Conservation (phyloP, 2,797 vertebrate genomes). For the Lacerta bilineata region DNA sequence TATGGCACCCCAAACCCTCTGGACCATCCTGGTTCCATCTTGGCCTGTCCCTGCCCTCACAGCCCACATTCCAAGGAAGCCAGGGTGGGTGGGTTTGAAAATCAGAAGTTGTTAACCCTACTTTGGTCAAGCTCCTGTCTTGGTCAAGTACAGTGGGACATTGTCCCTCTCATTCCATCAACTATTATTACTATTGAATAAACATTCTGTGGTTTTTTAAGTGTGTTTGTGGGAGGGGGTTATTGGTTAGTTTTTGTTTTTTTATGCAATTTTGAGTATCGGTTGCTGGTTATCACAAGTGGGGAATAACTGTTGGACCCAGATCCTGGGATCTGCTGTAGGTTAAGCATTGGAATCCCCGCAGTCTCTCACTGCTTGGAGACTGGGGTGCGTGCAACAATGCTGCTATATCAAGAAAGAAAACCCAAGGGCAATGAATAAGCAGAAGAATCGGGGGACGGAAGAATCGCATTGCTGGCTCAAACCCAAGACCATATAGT, state of each 20-base stretch:
- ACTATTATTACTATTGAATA: too few species aligned
- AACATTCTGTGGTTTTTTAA: too few species aligned
- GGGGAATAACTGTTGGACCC: too few species aligned
- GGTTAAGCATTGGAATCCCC: too few species aligned
- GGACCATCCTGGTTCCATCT: background rate
- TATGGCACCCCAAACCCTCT: background rate
- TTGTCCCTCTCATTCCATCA: background rate
- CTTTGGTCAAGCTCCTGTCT: background rate
- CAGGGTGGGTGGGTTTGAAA: background rate
- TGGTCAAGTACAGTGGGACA: background rate
- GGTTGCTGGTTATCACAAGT: too few species aligned
- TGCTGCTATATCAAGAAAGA: slow-evolving; percentile 70
- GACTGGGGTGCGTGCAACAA: background rate
- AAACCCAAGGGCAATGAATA: slow-evolving; percentile 70
- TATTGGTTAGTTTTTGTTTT: too few species aligned
- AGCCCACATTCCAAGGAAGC: too few species aligned
- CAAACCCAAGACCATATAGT: background rate
- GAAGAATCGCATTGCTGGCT: background rate
- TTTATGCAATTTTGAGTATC: too few species aligned
- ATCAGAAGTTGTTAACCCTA: background rate
- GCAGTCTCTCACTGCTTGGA: too few species aligned
- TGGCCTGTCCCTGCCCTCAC: background rate
- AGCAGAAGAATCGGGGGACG: slow-evolving; percentile 52
- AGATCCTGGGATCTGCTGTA: too few species aligned
- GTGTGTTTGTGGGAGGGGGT: too few species aligned